Evolutionary conservation across 2,797 vertebrate species (phyloP), one percentile per base, ranked within the genome.

Genomic region (Poecilia gillii): DNA sequence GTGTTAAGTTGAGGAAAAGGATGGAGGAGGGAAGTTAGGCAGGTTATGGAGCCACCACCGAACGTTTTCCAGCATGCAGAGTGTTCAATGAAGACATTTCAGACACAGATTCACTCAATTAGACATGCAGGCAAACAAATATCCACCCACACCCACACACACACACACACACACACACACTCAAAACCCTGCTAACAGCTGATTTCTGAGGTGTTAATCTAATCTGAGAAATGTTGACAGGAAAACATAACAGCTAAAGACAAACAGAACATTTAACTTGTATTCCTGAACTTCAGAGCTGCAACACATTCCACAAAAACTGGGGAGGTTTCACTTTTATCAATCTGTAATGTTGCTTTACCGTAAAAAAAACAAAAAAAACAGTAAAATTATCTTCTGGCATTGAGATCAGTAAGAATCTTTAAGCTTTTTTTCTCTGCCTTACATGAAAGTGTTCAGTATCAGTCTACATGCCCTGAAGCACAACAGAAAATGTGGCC

Each of bases 11-110:
- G 45, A 49, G 70, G 71, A 70, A 41, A 73, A 9, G 74, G 81
- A 77, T 86, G 89, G 87, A 91, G 36, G 76, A 89, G 90, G 70
- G 62, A 76, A n/a, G 77, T 71, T 71, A 71, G 77, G 71, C 78
- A 77, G 75, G 49, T 73, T 68, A 18, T 45, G 13, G 72, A 87
- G 72, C 87, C 85, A 84, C 84, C 88, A 88, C 76, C 87, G 75
- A 82, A 81, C 6, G 28, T 87, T 43, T 43, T 74, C 8, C 6
- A 51, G 84, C 89, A 90, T 90, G 89, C 88, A 87, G 36, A 1
- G 49, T 13, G 31, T 80, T 57, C 70, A 80, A 68, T 25, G 51
- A 57, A 55, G 49, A 6, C 43, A 68, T 66, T 83, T 49, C 6
- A 88, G 4, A 74, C 25, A 68, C 43, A 55, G 25, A 71, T 59